Evolutionary conservation across 1,140 invertebrate species (phyloP), one percentile per base, ranked within the genome.

Genomic region (Caerostris extrusa): DNA sequence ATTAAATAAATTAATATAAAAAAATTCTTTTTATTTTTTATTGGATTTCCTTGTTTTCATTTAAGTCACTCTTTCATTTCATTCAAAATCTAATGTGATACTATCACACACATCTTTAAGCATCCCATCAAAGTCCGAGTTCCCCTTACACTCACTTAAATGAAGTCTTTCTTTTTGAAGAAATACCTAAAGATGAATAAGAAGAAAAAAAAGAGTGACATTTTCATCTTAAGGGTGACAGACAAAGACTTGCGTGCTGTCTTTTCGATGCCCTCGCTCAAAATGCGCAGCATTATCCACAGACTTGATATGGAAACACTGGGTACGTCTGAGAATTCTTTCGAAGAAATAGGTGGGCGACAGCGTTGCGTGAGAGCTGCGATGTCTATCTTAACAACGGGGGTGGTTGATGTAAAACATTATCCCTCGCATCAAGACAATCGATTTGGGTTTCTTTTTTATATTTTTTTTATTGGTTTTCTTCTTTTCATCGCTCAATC

Each of bases 331-430:
- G 77, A 34, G 88, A 57, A 90, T 71, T 77, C 55, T 71, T 90
- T 57, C 50, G 88, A 77, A 90, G 88, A 90, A 90, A 90, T 71
- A 77, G 88, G 67, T 56, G 64, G 58, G 85, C 34, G 58, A 77
- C 34, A 34, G 34, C 64, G 53, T 90, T 77, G 88, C 88, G 88
- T 90, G 88, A 71, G 88, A 58, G 34, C 57, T 34, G 60, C 3
- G 60, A 87, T 87, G 67, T 90, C 88, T 77, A 77, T 90, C 88
- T 71, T 56, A 71, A 85, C 83, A 56, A 64, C 53, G 55, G 19
- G 64, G 88, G 64, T 90, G 67, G 67, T 77, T 71, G 88, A 77
- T 90, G 88, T 71, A 56, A 90, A 71, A 90, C 88, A 77, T 90
- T 90, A 90, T 71, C 64, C 61, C 67, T n/a, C 83, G 57, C 83